phyloP scores from a whole-genome alignment of 2,888 invertebrate genomes.

The Aphidius colemani region DNA sequence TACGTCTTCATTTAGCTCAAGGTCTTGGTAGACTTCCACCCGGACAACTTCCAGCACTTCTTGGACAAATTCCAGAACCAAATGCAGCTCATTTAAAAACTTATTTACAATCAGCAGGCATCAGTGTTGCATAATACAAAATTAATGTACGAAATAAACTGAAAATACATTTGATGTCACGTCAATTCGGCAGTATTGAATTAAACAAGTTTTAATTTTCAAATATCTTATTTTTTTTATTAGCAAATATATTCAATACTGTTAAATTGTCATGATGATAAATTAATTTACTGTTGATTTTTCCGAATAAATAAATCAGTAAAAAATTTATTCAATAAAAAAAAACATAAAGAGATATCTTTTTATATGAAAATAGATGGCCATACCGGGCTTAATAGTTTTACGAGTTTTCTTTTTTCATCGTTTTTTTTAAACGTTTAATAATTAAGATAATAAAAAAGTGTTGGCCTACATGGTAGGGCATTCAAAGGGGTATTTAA shows the following conservation, averaged over 20 bases:
- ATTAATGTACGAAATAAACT: slow-evolving; percentile 46
- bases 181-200: slow-evolving; percentile 15
- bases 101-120: slow-evolving; percentile 55
- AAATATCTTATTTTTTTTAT: too few species aligned
- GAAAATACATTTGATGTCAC: slow-evolving; percentile 44
- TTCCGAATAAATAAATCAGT: too few species aligned
- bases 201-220: slow-evolving; percentile 11
- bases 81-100: slow-evolving; percentile 52
- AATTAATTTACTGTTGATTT: neutral
- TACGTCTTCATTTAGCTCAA: slow-evolving; percentile 76
- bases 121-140: slow-evolving; percentile 54
- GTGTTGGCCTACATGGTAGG: too few species aligned
- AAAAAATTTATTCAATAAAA: neutral
- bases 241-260: too few species aligned
- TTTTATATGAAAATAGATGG: neutral
- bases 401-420: too few species aligned
- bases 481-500: too few species aligned
- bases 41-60: slow-evolving; percentile 69
- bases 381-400: too few species aligned
- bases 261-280: neutral
- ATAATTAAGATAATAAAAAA: too few species aligned
- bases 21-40: slow-evolving; percentile 75
- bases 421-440: too few species aligned
- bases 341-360: neutral
- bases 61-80: slow-evolving; percentile 66